These are phyloP conservation scores for Myrmecobius fasciatus DNA, from an alignment of 2,113 vertebrate species.

Conservation along the genomic window DNA sequence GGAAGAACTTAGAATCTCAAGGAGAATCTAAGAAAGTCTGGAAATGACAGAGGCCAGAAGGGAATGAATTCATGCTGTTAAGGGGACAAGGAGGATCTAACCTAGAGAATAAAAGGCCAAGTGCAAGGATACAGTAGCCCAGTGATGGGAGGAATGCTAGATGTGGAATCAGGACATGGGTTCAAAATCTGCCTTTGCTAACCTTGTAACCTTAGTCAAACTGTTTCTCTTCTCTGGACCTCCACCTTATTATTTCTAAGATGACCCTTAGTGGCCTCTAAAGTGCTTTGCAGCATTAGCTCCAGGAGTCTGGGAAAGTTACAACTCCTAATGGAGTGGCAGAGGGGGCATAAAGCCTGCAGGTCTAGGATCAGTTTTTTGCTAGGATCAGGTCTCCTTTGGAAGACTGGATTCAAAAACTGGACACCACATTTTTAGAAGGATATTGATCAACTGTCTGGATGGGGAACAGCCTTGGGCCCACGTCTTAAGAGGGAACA, in stretches of 20 bases:
- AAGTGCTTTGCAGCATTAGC: conserved; percentile 17
- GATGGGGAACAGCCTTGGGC: not conserved
- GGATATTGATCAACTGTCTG: not conserved
- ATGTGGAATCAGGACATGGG: not conserved
- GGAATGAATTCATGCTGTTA: not conserved
- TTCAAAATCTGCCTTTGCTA: not conserved
- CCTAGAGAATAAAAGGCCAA: not conserved
- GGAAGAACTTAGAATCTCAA: not conserved
- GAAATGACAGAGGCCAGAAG: not conserved
- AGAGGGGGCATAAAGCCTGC: not conserved
- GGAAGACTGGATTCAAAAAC: not conserved
- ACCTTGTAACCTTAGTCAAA: not conserved
- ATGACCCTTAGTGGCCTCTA: not conserved
- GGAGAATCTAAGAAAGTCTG: not conserved
- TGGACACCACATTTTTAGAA: not conserved
- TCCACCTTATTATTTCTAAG: not conserved
- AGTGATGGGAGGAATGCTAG: not conserved
- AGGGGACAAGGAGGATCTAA: not conserved
- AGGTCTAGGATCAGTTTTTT: not conserved
- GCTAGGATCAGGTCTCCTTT: not conserved
- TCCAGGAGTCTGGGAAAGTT: not conserved
- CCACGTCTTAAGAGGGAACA: not conserved
- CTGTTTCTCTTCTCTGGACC: not conserved
- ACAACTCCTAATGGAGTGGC: not conserved
- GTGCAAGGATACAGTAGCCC: not conserved